phyloP scores from a whole-genome alignment of 2,797 vertebrate species.

The Zalophus californianus region DNA sequence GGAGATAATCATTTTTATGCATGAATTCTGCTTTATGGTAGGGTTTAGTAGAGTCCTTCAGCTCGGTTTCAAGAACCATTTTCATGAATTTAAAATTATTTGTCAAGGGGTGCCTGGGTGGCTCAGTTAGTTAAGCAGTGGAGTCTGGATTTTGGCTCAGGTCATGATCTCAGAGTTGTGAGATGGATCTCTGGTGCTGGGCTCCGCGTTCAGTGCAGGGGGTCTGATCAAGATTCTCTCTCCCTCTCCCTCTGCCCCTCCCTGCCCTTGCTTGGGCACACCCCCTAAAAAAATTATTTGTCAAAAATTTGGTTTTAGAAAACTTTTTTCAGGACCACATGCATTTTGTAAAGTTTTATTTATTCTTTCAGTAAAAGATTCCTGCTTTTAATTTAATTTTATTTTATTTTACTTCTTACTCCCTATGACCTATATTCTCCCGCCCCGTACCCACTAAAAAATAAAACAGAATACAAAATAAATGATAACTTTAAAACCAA shows the following conservation, averaged over 20 bases:
- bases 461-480: not conserved
- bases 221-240: not conserved
- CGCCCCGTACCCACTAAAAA: not conserved
- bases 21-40: not conserved
- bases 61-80: not conserved
- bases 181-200: not conserved
- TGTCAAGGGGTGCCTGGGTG: not conserved
- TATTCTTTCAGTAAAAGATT: not conserved
- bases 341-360: not conserved
- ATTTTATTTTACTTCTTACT: not conserved
- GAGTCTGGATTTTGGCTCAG: not conserved
- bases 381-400: not conserved
- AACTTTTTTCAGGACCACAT: not conserved
- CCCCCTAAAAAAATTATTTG: conserved; percentile 12
- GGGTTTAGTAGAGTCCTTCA: not conserved
- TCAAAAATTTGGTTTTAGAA: conserved; percentile 47
- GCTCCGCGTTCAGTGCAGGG: not conserved
- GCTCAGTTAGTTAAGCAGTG: not conserved
- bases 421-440: not conserved
- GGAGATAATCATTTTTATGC: conserved; percentile 4
- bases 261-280: not conserved
- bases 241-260: not conserved
- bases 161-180: not conserved
- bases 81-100: conserved; percentile 54
- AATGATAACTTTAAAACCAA: conserved; percentile 29